phyloP scores from a whole-genome alignment of 2,797 vertebrate genomes.

The Aphelocoma californica region DNA sequence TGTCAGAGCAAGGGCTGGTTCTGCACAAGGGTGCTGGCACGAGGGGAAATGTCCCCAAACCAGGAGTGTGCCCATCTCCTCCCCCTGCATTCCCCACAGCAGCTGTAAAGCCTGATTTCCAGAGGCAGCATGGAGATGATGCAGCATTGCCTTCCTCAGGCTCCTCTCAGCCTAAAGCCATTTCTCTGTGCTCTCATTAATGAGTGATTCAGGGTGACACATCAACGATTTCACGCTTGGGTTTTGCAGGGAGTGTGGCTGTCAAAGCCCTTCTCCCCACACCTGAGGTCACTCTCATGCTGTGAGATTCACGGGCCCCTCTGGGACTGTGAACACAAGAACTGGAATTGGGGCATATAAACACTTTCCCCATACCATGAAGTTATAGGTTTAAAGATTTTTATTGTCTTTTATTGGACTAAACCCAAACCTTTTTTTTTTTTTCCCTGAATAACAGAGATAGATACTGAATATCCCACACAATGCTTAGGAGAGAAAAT shows the following conservation, averaged over 20 bases:
- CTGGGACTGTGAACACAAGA: background rate
- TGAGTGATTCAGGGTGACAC: background rate
- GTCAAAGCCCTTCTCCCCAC: background rate
- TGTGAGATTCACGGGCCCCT: fast-evolving
- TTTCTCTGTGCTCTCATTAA: background rate
- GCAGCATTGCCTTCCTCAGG: background rate
- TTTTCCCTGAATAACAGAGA: background rate
- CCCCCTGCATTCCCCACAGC: fast-evolving
- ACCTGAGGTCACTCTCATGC: fast-evolving
- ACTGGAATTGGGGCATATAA: fast-evolving
- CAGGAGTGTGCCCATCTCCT: background rate
- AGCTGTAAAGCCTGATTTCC: too few species aligned
- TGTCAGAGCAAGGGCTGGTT: background rate
- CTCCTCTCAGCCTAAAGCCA: background rate
- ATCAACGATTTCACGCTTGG: fast-evolving
- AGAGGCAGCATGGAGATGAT: background rate
- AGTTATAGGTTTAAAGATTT: background rate
- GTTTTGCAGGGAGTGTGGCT: background rate
- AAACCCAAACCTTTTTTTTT: background rate
- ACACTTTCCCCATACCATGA: background rate
- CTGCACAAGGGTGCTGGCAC: background rate
- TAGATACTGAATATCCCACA: background rate
- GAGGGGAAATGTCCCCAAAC: background rate
- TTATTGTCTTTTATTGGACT: background rate
- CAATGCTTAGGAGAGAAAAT: background rate